Evolutionary conservation across 2,797 vertebrate genomes (phyloP), one percentile per base, ranked within the genome.

Genomic region (Crax fasciolata): DNA sequence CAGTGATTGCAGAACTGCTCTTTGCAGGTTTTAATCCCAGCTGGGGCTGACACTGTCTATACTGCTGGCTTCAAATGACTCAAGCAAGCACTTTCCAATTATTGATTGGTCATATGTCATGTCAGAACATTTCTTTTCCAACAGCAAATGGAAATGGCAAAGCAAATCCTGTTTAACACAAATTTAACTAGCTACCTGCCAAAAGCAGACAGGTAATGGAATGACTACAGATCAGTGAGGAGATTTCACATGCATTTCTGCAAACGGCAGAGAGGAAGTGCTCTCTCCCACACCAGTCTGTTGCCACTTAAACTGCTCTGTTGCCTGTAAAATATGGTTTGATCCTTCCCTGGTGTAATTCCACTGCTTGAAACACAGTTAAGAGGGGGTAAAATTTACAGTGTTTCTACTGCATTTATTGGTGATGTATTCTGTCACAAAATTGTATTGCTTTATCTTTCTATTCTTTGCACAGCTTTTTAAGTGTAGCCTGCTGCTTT

Each of bases 101-200:
- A 94, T 66, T 87, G 87, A 95, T 49, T 87, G 87, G 84, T 87
- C 48, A 48, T 85, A 77, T 81, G 71, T 91, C 79, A 94, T 51
- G 78, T 89, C 89, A 95, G 55, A 96, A 93, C 61, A 75, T 70
- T 89, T 77, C 68, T 87, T 67, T 72, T 96, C 75, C 93, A 84
- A 68, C 38, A 75, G 76, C 59, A 96, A 93, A 96, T 57, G 17
- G 61, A 95, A 94, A 91, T 41, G 59, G 81, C 63, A 90, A 74
- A 94, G 57, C 30, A 90, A 96, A 95, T 48, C 38, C 41, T 66
- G n/a, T 83, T 91, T 92, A 93, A 59, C 25, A 43, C 19, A 67
- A 76, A 90, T 58, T 83, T 89, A 90, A 91, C 76, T 44, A 87
- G 83, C 59, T 93, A 92, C 18, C 44, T 81, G 48, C 55, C 9